Evolutionary conservation across 2,888 invertebrate species (phyloP).

Genomic region (Rosalia funebris): DNA sequence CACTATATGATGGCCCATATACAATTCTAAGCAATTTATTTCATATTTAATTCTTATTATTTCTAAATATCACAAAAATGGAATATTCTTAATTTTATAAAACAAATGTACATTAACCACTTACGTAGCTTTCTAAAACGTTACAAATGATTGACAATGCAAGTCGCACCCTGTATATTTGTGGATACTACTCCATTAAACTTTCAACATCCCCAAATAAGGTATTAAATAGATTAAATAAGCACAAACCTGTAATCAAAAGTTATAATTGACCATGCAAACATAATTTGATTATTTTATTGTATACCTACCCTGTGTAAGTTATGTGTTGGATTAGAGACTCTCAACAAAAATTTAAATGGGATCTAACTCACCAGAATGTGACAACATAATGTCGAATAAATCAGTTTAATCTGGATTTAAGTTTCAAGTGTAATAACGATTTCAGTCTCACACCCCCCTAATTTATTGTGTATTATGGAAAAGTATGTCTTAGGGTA

Average conservation of each 20-base stretch:
- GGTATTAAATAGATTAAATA: neutral
- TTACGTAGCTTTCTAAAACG: no score
- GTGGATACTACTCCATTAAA: constrained; percentile 11
- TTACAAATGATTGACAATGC: no score
- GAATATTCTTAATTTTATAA: no score
- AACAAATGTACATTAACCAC: no score
- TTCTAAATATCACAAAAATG: no score
- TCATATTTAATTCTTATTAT: no score
- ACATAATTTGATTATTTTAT: constrained; percentile 6
- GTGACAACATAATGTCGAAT: constrained; percentile 32
- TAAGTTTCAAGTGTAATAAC: constrained; percentile 32
- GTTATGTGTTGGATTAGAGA: constrained; percentile 7
- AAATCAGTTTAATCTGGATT: constrained; percentile 35
- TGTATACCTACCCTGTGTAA: constrained; percentile 8
- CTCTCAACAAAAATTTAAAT: constrained; percentile 18
- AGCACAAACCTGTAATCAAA: constrained; percentile 9
- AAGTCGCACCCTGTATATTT: no score
- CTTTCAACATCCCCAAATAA: neutral
- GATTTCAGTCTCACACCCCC: constrained; percentile 34
- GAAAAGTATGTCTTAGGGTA: constrained; percentile 31
- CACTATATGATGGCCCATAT: no score
- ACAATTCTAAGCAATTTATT: no score
- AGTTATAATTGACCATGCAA: constrained; percentile 11
- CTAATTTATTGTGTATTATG: constrained; percentile 34
- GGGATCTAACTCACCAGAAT: constrained; percentile 11